phyloP scores from a whole-genome alignment of 2,113 vertebrate species.

The Puntigrus tetrazona region DNA sequence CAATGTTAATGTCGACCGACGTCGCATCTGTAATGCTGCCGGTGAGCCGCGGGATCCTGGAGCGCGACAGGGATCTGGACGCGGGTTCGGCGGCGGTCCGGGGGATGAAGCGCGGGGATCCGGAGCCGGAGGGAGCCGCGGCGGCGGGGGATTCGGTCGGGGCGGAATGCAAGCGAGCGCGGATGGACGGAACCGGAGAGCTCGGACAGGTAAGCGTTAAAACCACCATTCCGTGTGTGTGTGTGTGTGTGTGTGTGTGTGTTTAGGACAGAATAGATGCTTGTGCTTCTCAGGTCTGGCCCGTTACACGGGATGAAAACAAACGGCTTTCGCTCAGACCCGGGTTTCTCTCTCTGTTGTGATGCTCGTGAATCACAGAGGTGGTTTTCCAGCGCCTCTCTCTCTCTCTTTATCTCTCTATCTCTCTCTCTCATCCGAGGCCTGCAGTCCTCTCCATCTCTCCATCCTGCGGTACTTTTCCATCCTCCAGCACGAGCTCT shows the following conservation, averaged over 20 bases:
- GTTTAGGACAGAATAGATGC: not conserved
- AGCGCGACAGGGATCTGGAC: slow-evolving; percentile 81
- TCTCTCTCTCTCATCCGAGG: slow-evolving; percentile 1
- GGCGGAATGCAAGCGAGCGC: slow-evolving; percentile 79
- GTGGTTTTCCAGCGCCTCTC: not conserved
- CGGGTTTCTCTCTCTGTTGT: too few species aligned
- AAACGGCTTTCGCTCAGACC: too few species aligned
- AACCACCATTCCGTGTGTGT: not conserved
- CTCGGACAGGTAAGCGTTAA: slow-evolving; percentile 73
- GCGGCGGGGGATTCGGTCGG: slow-evolving; percentile 70
- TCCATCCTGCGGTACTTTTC: slow-evolving; percentile 34
- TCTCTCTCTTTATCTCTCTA: too few species aligned
- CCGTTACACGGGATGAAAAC: not conserved
- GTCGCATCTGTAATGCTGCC: slow-evolving; percentile 81
- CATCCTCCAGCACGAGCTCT: not conserved
- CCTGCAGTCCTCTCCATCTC: not conserved
- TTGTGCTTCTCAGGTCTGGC: not conserved
- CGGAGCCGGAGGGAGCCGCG: slow-evolving; percentile 75
- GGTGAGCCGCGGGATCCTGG: slow-evolving; percentile 78
- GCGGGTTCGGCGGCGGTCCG: slow-evolving; percentile 71
- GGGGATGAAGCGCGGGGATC: slow-evolving; percentile 82
- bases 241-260: not conserved
- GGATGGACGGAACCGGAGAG: slow-evolving; percentile 77
- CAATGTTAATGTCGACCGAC: slow-evolving; percentile 86
- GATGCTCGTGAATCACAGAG: not conserved